phyloP scores from a whole-genome alignment of 2,888 invertebrate species.

The Watsonalla cultraria region DNA sequence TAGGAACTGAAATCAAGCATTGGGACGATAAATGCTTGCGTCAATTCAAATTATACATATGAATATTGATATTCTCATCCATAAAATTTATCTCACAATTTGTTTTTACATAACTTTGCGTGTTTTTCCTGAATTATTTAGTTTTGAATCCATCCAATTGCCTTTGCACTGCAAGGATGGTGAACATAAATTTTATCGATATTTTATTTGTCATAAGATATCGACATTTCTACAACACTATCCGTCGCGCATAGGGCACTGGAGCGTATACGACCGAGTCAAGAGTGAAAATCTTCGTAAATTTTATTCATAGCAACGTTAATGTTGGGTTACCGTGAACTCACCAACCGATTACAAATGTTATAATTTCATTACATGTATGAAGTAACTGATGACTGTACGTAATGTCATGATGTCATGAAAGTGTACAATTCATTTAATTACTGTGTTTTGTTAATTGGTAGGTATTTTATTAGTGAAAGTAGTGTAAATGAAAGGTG shows the following conservation, averaged over 20 bases:
- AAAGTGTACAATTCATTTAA: background rate
- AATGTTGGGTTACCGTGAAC: background rate
- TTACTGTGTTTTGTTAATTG: background rate
- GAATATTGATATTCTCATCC: no score
- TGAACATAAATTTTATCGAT: background rate
- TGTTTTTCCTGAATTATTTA: no score
- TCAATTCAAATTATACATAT: no score
- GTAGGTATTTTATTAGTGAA: background rate
- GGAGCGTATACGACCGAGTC: constrained; percentile 32
- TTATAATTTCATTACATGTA: background rate
- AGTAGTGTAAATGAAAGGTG: background rate
- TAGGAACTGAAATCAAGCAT: no score
- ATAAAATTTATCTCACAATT: no score
- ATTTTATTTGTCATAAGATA: constrained; percentile 1
- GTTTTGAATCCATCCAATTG: no score
- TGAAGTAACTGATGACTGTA: background rate
- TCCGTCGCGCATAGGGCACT: constrained; percentile 24
- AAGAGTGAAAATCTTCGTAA: constrained; percentile 39
- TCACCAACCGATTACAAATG: background rate
- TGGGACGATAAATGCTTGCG: no score
- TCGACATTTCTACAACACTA: constrained; percentile 25
- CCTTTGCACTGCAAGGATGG: no score
- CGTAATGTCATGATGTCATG: background rate
- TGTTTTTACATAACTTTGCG: no score
- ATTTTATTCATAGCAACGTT: constrained; percentile 15